These are phyloP conservation scores for Peromyscus polionotus DNA, from an alignment of 2,113 vertebrate species.

Conservation along the genomic window DNA sequence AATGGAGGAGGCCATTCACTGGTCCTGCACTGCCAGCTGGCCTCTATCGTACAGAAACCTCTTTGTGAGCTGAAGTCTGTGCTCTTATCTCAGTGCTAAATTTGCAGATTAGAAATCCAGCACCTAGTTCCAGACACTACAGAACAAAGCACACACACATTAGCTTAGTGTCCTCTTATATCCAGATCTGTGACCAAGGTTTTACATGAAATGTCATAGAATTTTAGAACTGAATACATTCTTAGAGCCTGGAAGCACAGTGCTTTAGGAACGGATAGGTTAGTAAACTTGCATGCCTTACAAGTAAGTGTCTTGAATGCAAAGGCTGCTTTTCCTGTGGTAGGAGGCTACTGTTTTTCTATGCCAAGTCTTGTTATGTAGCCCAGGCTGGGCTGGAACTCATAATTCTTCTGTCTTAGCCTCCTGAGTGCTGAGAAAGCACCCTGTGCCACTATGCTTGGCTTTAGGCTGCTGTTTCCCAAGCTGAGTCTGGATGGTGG, in stretches of 20 bases:
- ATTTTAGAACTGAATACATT: background rate
- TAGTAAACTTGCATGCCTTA: no score
- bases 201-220: background rate
- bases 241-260: background rate
- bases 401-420: background rate
- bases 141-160: background rate
- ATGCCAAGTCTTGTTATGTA: background rate
- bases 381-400: background rate
- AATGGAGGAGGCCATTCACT: rapidly evolving
- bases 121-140: background rate
- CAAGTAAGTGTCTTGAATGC: background rate
- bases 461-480: background rate
- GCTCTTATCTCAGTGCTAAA: background rate
- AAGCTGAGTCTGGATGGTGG: background rate
- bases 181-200: background rate
- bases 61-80: background rate
- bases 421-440: background rate
- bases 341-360: background rate
- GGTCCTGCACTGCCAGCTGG: background rate
- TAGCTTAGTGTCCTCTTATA: background rate
- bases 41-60: background rate
- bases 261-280: background rate
- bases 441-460: background rate
- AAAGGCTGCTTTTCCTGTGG: background rate
- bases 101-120: background rate